Conservation (phyloP, 2,113 vertebrate genomes). For the Oreochromis niloticus region DNA sequence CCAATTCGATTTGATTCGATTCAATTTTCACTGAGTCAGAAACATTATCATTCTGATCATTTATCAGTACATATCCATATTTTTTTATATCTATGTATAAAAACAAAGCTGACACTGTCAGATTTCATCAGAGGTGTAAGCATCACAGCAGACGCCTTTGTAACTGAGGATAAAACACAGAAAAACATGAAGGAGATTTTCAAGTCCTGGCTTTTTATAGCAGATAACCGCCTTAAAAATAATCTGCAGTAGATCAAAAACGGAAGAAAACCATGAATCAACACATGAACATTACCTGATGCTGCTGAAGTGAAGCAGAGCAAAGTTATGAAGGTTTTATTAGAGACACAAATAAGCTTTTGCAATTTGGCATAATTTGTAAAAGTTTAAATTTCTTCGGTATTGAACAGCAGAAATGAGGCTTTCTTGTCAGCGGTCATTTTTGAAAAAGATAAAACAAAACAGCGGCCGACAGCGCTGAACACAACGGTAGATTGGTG, state of each 20-base stretch:
- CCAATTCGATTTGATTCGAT: not conserved
- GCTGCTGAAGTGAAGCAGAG: not conserved
- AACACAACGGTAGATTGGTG: not conserved
- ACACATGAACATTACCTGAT: not conserved
- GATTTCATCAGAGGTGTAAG: not conserved
- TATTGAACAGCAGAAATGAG: not conserved
- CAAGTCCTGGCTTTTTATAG: not conserved
- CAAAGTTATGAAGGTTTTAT: not conserved
- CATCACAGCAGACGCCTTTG: not conserved
- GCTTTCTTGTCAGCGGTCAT: not conserved
- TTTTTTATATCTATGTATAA: not conserved
- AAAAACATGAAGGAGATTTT: not conserved
- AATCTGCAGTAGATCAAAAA: not conserved
- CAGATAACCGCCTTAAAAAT: rapidly evolving
- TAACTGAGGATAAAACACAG: not conserved
- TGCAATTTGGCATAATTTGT: not conserved
- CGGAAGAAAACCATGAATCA: not conserved
- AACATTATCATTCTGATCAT: not conserved
- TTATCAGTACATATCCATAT: not conserved
- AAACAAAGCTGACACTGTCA: not conserved
- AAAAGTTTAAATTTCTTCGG: rapidly evolving
- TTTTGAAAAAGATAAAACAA: not conserved
- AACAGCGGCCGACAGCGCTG: not conserved
- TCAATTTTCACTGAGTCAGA: not conserved
- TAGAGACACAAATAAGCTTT: not conserved